Conservation (phyloP, 2,113 vertebrate species). For the Pteronura brasiliensis region DNA sequence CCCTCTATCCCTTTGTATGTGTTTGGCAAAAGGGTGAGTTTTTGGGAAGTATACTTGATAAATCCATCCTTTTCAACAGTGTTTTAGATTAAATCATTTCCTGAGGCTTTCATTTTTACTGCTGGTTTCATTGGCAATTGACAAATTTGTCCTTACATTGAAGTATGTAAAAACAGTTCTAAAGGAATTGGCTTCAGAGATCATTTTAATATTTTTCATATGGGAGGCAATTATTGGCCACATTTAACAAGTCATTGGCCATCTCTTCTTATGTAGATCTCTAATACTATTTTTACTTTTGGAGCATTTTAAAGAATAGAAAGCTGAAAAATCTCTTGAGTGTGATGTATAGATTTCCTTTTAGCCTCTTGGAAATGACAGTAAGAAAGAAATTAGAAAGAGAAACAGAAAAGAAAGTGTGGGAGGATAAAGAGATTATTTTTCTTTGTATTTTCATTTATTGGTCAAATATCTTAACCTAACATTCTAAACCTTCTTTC, state of each 20-base stretch:
- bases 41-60: neutral
- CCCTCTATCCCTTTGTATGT: neutral
- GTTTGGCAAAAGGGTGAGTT: neutral
- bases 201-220: conserved; percentile 41
- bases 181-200: conserved; percentile 8
- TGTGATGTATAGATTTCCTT: neutral
- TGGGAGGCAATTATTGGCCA: neutral
- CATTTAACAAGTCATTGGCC: conserved; percentile 15
- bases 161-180: neutral
- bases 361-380: neutral
- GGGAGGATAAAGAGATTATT: neutral
- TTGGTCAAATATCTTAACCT: conserved; percentile 11
- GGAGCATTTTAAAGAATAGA: neutral
- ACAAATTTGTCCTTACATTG: conserved; percentile 22
- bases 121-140: conserved; percentile 27
- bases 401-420: neutral
- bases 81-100: conserved; percentile 38
- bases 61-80: neutral
- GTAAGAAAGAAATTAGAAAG: no score
- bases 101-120: conserved; percentile 8
- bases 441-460: neutral
- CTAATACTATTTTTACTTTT: neutral
- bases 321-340: neutral
- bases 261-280: neutral
- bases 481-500: neutral